These are phyloP conservation scores for Nomia melanderi DNA, from an alignment of 1,140 invertebrate genomes.

Conservation along the genomic window DNA sequence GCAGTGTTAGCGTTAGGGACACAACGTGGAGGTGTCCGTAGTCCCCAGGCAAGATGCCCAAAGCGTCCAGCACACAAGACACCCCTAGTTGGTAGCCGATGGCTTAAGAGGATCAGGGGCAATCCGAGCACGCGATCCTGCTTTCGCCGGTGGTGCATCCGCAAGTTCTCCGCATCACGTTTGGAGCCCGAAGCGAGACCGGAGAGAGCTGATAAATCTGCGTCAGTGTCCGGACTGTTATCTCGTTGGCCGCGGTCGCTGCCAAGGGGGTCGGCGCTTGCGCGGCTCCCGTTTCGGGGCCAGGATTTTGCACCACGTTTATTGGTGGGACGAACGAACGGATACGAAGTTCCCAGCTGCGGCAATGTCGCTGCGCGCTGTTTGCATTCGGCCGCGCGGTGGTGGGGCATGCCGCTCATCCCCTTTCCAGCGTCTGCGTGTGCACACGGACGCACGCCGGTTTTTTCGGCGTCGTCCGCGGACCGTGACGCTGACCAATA, in stretches of 20 bases:
- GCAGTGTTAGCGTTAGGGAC: no score
- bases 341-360: slow-evolving; percentile 42
- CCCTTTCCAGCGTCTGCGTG: neutral
- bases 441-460: neutral
- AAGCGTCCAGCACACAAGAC: no score
- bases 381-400: slow-evolving; percentile 39
- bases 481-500: slow-evolving; percentile 24
- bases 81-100: no score
- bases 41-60: no score
- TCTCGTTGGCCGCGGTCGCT: slow-evolving; percentile 26
- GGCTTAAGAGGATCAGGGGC: neutral
- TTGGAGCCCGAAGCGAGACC: neutral
- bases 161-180: neutral
- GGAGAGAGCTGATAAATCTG: slow-evolving; percentile 51
- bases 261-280: slow-evolving; percentile 47
- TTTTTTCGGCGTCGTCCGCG: slow-evolving; percentile 1
- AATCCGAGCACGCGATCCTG: neutral
- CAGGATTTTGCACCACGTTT: slow-evolving; percentile 52
- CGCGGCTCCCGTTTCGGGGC: slow-evolving; percentile 19
- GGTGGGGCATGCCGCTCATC: slow-evolving; percentile 29
- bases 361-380: slow-evolving; percentile 65
- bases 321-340: slow-evolving; percentile 54
- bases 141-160: neutral
- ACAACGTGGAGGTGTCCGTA: no score
- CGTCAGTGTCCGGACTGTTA: slow-evolving; percentile 41